Base-by-base conservation (phyloP, 2,888 invertebrate species). In the Calephelis perditalis region DNA sequence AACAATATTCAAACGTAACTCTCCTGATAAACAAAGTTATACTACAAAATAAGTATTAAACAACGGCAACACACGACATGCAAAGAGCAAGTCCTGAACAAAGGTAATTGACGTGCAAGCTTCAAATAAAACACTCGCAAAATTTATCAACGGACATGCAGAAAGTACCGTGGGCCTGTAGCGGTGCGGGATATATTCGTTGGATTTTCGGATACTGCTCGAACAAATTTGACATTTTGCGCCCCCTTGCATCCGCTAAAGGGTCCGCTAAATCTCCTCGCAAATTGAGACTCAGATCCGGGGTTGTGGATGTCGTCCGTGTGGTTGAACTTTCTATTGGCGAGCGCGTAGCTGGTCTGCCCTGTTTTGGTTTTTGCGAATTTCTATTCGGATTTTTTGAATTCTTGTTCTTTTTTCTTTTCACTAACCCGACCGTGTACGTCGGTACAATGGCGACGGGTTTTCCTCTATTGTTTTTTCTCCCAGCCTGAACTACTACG, bases 151-250 rank as follows among this genome's bases (percentile, higher is more conserved):
- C 75, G 73, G 74, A 76, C 87, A 86, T 84, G 83, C 81, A 74
- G 73, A 75, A 70, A 64, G 83, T 91, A 73, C 90, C 91, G 78
- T 87, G 83, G 70, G 90, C 82, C 74, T 85, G 86, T 56, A 89
- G 89, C 63, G 90, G 89, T 73, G 94, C 93, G 4, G 96, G 96
- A 79, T 95, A 96, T 69, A 96, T 94, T 72, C 94, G 93, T 78
- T 95, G 94, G 67, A 95, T 94, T 88, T 95, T 95, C 68, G 94
- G 93, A 78, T 95, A 95, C 72, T 94, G 93, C 78, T 94, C 94
- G 82, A 95, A 95, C 62, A 94, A 89, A 70, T 92, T 93, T 26
- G 94, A 94, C 81, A 95, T 94, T 77, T 94, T 93, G 59, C 91
- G 82, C n/a, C 82, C 88, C 60, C 87, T 78, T 36, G 79, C 86